Conservation (phyloP, 2,888 invertebrate genomes). For the Rhingia rostrata region DNA sequence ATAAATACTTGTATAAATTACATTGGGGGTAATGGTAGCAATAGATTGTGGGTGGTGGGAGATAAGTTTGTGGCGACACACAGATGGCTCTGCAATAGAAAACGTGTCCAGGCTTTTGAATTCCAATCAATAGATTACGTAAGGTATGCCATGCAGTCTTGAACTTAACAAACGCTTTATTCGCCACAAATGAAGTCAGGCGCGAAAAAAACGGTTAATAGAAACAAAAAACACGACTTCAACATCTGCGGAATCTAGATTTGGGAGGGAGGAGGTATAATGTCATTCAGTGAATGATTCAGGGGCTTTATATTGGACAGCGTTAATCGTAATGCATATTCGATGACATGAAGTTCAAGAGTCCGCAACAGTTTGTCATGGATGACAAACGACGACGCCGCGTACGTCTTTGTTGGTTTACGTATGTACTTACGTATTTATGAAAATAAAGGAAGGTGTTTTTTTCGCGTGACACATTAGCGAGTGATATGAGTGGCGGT, state of each 20-base stretch:
- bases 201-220: neutral
- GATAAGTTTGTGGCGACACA: constrained; percentile 2
- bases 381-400: constrained; percentile 1
- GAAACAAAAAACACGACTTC: constrained; percentile 25
- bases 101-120: neutral
- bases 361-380: constrained; percentile 25
- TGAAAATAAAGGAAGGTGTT: constrained; percentile 17
- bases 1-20: neutral
- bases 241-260: constrained; percentile 52
- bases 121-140: constrained; percentile 68
- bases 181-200: constrained; percentile 31
- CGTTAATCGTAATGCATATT: constrained; percentile 8
- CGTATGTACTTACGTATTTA: neutral
- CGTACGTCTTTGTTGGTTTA: constrained; percentile 14
- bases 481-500: constrained; percentile 3
- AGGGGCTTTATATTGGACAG: constrained; percentile 24
- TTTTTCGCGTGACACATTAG: constrained; percentile 27
- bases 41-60: constrained; percentile 7
- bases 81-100: neutral
- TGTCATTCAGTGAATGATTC: constrained; percentile 54
- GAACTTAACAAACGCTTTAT: constrained; percentile 33
- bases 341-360: neutral
- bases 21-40: constrained; percentile 4
- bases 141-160: constrained; percentile 32
- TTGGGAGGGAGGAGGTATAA: constrained; percentile 1